These are phyloP conservation scores for Campopleginae sp. DNA, from an alignment of 2,888 invertebrate species.

Conservation along the genomic window DNA sequence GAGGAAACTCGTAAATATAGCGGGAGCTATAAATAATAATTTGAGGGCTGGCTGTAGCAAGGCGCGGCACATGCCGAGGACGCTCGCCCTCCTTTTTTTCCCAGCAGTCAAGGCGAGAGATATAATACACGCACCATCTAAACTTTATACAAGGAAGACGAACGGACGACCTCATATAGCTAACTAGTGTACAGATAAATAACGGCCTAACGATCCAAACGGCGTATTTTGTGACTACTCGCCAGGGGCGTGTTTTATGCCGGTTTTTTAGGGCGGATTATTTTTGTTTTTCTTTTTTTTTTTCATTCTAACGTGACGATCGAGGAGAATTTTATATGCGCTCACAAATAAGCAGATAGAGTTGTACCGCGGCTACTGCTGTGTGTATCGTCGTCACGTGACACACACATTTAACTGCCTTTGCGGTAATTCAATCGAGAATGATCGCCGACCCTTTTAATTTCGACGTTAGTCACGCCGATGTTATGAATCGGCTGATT, in stretches of 20 bases:
- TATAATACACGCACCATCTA: conserved; percentile 10
- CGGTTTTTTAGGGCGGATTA: conserved; percentile 73
- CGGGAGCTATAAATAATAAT: conserved; percentile 77
- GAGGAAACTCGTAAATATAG: conserved; percentile 70
- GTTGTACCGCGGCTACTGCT: conserved; percentile 53
- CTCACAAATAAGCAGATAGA: conserved; percentile 66
- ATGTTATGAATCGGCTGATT: conserved; percentile 23
- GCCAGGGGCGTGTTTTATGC: conserved; percentile 66
- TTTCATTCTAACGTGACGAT: conserved; percentile 60
- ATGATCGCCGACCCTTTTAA: conserved; percentile 12
- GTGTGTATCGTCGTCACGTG: conserved; percentile 15
- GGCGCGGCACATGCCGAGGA: conserved; percentile 55
- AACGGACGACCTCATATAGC: conserved; percentile 50
- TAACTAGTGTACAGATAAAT: conserved; percentile 73
- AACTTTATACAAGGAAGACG: conserved; percentile 27
- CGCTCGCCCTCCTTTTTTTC: conserved; percentile 44
- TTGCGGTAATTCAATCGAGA: conserved; percentile 47
- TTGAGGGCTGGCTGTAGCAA: conserved; percentile 68
- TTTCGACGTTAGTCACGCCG: conserved; percentile 37
- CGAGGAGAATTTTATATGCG: conserved; percentile 58
- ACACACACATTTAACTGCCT: conserved; percentile 15
- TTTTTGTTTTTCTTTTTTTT: conserved; percentile 46
- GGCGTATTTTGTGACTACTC: conserved; percentile 67
- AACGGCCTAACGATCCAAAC: conserved; percentile 70
- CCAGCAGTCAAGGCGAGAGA: conserved; percentile 18